These are phyloP conservation scores for Bedellia somnulentella DNA, from an alignment of 2,888 invertebrate species.

Conservation along the genomic window DNA sequence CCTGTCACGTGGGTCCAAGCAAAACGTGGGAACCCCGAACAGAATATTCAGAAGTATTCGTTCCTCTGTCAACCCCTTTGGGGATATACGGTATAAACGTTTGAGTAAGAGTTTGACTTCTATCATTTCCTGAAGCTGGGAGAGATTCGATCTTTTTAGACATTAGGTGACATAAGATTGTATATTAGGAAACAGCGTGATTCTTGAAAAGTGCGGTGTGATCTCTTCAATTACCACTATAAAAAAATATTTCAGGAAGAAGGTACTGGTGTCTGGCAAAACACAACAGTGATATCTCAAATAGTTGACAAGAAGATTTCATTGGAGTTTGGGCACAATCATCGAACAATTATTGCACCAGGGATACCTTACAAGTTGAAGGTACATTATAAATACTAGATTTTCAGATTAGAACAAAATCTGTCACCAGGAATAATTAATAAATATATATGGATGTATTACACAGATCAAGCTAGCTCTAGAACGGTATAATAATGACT, in stretches of 20 bases:
- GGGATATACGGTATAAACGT: too few species aligned
- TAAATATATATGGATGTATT: too few species aligned
- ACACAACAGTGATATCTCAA: slow-evolving; percentile 59
- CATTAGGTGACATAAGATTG: too few species aligned
- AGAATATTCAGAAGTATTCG: background rate
- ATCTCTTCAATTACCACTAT: too few species aligned
- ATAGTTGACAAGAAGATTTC: slow-evolving; percentile 59
- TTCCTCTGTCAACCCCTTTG: too few species aligned
- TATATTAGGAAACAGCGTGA: too few species aligned
- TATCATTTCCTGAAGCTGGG: slow-evolving; percentile 6
- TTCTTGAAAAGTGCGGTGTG: too few species aligned
- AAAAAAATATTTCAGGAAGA: slow-evolving; percentile 65
- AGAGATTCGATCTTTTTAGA: too few species aligned
- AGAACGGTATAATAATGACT: too few species aligned
- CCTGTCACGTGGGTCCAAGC: too few species aligned
- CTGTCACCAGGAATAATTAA: background rate
- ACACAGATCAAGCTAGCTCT: too few species aligned
- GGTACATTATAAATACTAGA: slow-evolving; percentile 24
- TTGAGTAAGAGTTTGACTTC: background rate
- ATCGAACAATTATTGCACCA: slow-evolving; percentile 65
- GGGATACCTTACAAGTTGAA: slow-evolving; percentile 72
- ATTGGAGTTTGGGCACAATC: slow-evolving; percentile 61
- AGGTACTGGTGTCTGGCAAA: slow-evolving; percentile 66
- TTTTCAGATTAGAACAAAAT: background rate
- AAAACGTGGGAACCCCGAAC: background rate